phyloP scores from a whole-genome alignment of 1,140 invertebrate genomes.

The Grapholita molesta region DNA sequence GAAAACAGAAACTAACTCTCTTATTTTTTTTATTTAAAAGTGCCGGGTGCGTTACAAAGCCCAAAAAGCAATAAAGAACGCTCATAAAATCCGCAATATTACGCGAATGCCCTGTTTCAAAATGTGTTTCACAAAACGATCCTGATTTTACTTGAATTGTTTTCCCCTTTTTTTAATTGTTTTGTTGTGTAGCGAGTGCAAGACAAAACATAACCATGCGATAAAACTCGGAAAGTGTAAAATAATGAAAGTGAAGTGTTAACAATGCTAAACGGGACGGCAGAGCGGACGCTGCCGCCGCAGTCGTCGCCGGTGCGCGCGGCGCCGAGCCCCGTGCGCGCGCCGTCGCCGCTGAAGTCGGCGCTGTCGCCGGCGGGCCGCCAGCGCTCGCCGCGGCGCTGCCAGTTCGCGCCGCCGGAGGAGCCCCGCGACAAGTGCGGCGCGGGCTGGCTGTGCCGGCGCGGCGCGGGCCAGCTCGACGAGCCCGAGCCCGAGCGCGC shows the following conservation, averaged over 20 bases:
- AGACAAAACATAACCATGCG: neutral
- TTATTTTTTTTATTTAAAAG: too few relatives aligned
- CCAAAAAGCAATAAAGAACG: too few relatives aligned
- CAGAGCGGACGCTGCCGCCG: conserved; percentile 35
- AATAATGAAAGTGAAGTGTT: neutral
- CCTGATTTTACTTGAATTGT: neutral
- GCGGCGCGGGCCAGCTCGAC: conserved; percentile 63
- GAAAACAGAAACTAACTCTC: too few relatives aligned
- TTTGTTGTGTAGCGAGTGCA: neutral
- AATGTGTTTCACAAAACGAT: too few relatives aligned
- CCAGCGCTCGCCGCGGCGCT: conserved; percentile 51
- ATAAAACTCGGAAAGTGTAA: neutral
- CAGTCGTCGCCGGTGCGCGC: conserved; percentile 60
- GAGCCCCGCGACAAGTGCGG: conserved; percentile 75
- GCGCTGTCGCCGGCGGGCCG: conserved; percentile 50
- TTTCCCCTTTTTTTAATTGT: neutral
- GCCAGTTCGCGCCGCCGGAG: conserved; percentile 65
- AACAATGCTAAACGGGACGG: conserved; percentile 22
- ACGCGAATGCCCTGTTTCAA: too few relatives aligned
- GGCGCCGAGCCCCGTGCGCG: conserved; percentile 56
- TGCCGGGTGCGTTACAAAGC: too few relatives aligned
- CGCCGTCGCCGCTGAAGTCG: conserved; percentile 60
- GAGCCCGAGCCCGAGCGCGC: conserved; percentile 67
- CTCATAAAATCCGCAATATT: too few relatives aligned
- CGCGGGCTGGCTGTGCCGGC: conserved; percentile 78